Conservation (phyloP, 2,113 vertebrate species). For the Spilogale gracilis region DNA sequence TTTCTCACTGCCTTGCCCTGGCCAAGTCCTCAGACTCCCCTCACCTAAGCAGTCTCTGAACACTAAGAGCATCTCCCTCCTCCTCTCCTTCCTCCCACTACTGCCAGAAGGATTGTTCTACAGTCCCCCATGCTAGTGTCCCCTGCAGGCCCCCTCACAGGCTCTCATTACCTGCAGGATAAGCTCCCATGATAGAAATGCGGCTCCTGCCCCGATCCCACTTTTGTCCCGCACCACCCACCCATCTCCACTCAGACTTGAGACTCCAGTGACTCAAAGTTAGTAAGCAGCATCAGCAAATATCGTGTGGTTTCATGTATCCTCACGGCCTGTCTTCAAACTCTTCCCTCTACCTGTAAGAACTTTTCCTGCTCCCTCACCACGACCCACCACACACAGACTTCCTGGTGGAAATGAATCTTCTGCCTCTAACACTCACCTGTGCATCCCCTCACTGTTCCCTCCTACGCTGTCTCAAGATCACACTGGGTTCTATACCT, state of each 20-base stretch:
- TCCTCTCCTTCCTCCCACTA: not conserved
- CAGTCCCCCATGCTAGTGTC: rapidly evolving
- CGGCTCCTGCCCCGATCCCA: too few species aligned
- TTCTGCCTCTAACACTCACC: not conserved
- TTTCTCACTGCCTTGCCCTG: rapidly evolving
- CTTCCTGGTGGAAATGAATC: not conserved
- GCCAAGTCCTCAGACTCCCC: not conserved
- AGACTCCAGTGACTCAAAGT: not conserved
- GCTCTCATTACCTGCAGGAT: not conserved
- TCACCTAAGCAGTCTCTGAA: too few species aligned
- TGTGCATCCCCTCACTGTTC: not conserved
- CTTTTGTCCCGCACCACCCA: too few species aligned
- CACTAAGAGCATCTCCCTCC: not conserved
- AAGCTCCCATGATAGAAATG: not conserved
- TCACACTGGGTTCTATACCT: too few species aligned
- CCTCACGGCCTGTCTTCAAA: not conserved
- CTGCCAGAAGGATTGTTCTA: not conserved
- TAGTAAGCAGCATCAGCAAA: not conserved
- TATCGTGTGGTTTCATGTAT: rapidly evolving
- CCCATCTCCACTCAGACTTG: not conserved
- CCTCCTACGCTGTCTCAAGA: not conserved
- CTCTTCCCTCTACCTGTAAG: not conserved
- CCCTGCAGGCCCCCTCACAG: not conserved
- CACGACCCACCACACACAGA: not conserved
- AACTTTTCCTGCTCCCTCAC: too few species aligned